Conservation (phyloP, 2,113 vertebrate species). For the Prunella himalayana region DNA sequence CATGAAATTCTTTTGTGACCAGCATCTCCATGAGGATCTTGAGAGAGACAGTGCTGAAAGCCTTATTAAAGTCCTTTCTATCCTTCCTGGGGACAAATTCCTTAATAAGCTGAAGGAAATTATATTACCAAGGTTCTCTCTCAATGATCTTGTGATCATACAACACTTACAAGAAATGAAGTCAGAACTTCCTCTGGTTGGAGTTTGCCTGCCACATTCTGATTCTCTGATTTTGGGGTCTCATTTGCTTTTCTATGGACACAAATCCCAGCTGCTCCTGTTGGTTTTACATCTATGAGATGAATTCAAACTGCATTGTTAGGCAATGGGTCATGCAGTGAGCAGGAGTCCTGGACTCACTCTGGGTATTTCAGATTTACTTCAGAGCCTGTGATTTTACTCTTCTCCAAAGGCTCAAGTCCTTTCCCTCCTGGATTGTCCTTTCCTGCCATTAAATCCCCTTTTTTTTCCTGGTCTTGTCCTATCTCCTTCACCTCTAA, state of each 20-base stretch:
- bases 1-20: neutral
- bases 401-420: neutral
- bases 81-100: neutral
- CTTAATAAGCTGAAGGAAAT: neutral
- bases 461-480: neutral
- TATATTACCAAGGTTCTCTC: neutral
- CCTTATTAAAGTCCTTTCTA: neutral
- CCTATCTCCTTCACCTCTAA: neutral
- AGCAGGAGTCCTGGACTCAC: neutral
- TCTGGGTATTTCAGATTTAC: neutral
- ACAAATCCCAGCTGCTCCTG: neutral
- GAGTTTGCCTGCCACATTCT: neutral
- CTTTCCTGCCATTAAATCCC: neutral
- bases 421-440: neutral
- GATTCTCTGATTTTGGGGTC: neutral
- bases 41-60: neutral
- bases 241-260: neutral
- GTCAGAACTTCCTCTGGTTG: neutral
- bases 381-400: neutral
- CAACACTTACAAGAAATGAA: accelerated
- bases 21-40: neutral
- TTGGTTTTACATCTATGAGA: neutral
- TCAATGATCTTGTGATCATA: neutral
- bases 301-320: neutral
- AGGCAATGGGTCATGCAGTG: too few relatives aligned